Evolutionary conservation across 1,140 invertebrate genomes (phyloP).

Genomic region (Drosophila chauvacae): DNA sequence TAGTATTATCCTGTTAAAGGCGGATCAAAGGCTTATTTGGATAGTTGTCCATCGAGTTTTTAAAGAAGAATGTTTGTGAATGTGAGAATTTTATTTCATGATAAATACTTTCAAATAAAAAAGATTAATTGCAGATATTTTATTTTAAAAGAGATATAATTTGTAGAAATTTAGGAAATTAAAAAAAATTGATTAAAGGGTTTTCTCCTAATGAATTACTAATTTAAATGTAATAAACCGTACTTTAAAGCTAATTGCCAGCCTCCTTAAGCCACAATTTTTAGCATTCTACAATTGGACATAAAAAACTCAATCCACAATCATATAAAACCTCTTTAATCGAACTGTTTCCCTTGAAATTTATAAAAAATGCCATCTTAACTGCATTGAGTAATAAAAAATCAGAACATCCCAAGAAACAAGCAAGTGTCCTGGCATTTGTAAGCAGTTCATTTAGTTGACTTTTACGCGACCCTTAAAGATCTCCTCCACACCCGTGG

Average conservation of each 20-base stretch:
- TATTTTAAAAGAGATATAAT: neutral
- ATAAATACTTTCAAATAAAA: neutral
- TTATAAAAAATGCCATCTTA: neutral
- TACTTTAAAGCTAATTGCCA: neutral
- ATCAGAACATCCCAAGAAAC: neutral
- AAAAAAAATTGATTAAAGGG: too few relatives aligned
- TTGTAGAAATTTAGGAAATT: neutral
- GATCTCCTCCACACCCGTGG: conserved; percentile 2
- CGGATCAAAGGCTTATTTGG: too few relatives aligned
- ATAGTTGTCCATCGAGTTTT: neutral
- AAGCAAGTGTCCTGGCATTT: conserved; percentile 17
- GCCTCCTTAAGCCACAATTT: neutral
- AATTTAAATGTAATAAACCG: too few relatives aligned
- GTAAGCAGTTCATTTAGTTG: conserved; percentile 34
- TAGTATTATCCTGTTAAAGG: conserved; percentile 3
- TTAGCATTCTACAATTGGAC: neutral
- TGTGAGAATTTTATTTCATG: neutral
- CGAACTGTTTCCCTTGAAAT: neutral
- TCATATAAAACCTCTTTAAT: neutral
- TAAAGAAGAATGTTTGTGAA: neutral
- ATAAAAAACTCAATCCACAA: neutral
- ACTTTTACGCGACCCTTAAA: conserved; percentile 34
- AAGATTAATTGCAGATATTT: accelerated
- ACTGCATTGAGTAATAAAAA: conserved; percentile 12
- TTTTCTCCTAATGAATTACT: too few relatives aligned